phyloP scores from a whole-genome alignment of 2,888 invertebrate species.

The Deroplatys truncata region DNA sequence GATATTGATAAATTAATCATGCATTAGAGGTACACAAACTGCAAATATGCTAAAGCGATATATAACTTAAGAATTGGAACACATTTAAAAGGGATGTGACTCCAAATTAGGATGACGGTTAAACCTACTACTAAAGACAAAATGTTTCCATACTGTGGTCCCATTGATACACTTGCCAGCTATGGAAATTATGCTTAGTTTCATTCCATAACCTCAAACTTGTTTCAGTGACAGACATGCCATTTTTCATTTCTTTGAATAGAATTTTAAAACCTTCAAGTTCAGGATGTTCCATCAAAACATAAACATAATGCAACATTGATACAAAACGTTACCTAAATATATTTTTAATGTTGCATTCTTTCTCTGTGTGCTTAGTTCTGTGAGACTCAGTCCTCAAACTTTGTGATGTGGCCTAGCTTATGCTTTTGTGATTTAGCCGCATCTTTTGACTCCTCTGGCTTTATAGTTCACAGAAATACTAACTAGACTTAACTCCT shows the following conservation, averaged over 20 bases:
- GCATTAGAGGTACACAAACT: too few relatives aligned
- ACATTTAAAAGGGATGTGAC: too few relatives aligned
- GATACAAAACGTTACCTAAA: background rate
- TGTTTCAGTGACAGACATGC: background rate
- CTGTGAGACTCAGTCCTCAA: too few relatives aligned
- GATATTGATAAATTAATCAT: too few relatives aligned
- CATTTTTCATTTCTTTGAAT: background rate
- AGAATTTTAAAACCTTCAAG: background rate
- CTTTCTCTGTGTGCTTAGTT: background rate
- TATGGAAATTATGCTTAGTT: background rate
- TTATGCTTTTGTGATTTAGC: background rate
- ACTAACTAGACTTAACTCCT: background rate
- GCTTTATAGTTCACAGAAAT: background rate
- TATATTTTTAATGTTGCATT: background rate
- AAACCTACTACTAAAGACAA: background rate
- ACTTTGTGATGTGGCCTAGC: background rate
- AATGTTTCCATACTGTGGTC: background rate
- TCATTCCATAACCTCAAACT: background rate
- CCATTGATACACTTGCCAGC: background rate
- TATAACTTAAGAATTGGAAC: too few relatives aligned
- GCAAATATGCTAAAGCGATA: too few relatives aligned
- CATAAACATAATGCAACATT: background rate
- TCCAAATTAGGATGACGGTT: too few relatives aligned
- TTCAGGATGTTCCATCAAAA: background rate
- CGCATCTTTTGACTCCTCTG: background rate